Percentiles rank a stretch among this genome's conserved stretches.
Conservation (phyloP, 2,113 vertebrate genomes). For the Daphoenositta chrysoptera region DNA sequence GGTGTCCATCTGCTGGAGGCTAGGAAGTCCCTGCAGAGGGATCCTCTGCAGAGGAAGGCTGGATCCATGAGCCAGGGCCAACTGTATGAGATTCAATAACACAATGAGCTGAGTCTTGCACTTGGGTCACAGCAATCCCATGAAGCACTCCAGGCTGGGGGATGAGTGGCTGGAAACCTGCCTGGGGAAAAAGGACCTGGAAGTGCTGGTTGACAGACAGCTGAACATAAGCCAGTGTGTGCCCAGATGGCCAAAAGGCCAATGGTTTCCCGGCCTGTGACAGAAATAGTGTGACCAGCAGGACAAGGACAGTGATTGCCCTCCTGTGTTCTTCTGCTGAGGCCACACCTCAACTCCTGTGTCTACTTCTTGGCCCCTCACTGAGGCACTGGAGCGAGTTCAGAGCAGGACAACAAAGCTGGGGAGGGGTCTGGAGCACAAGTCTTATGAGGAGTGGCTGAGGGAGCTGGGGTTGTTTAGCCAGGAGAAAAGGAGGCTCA, state of each 20-base stretch:
- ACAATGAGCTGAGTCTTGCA: not conserved
- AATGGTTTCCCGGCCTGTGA: not conserved
- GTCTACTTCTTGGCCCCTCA: not conserved
- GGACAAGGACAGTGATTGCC: not conserved
- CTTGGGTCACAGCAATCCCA: not conserved
- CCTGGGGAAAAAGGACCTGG: not conserved
- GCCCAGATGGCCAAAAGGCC: not conserved
- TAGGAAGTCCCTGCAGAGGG: not conserved
- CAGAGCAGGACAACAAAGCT: not conserved
- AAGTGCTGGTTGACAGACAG: not conserved
- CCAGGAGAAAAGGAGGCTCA: not conserved
- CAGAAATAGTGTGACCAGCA: not conserved
- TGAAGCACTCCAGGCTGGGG: not conserved
- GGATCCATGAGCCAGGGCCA: not conserved
- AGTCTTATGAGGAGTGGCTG: not conserved
- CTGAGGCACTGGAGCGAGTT: not conserved
- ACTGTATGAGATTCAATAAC: not conserved
- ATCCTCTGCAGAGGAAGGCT: not conserved
- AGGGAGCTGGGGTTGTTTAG: not conserved
- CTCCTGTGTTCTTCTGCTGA: not conserved
- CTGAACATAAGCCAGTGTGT: not conserved
- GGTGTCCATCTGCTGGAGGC: not conserved
- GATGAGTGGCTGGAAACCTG: not conserved
- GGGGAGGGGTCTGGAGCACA: not conserved
- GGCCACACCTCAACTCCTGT: not conserved